These are phyloP conservation scores for Plebejus argus DNA, from an alignment of 2,888 invertebrate species.

Conservation along the genomic window DNA sequence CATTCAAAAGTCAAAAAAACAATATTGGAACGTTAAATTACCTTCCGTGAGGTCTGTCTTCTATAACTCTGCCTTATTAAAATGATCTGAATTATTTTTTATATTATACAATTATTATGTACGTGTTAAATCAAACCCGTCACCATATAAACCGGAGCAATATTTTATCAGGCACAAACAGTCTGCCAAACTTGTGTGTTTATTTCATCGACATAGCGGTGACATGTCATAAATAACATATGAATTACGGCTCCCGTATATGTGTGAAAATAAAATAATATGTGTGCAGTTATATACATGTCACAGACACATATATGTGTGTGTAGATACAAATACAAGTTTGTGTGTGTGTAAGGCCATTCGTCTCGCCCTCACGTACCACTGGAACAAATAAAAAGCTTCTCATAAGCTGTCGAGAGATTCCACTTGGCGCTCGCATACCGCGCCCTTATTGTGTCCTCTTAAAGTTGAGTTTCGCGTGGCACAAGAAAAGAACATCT, in stretches of 20 bases:
- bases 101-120: no score
- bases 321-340: background rate
- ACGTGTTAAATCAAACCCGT: background rate
- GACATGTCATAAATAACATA: background rate
- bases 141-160: background rate
- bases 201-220: background rate
- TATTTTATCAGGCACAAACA: background rate
- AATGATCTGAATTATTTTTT: no score
- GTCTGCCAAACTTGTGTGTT: background rate
- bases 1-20: no score
- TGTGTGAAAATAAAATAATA: background rate
- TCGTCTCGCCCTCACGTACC: slow-evolving; percentile 27
- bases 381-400: slow-evolving; percentile 35
- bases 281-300: background rate
- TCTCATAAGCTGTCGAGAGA: slow-evolving; percentile 34
- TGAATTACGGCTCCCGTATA: background rate
- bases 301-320: background rate
- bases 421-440: slow-evolving; percentile 3
- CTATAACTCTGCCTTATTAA: no score
- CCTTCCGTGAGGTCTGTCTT: no score
- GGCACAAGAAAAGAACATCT: slow-evolving; percentile 74
- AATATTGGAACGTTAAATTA: no score
- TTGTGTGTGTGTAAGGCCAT: background rate
- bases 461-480: slow-evolving; percentile 49
- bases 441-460: slow-evolving; percentile 41